Percentiles rank a stretch among this genome's conserved stretches.
Conservation (phyloP, 2,797 vertebrate genomes). For the Avahi laniger region DNA sequence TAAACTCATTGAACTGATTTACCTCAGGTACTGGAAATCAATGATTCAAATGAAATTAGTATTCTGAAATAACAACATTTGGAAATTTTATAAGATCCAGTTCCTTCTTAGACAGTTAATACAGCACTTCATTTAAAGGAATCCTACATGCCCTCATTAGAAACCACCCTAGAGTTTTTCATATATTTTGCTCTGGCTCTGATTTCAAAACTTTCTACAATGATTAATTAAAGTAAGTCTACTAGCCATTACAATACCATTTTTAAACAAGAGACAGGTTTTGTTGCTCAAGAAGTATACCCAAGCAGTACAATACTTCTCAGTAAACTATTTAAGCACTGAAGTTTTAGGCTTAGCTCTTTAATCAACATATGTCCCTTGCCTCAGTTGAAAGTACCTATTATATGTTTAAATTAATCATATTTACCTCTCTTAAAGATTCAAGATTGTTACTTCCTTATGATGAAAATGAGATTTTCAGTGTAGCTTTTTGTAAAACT, state of each 20-base stretch:
- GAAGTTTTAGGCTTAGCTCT: background rate
- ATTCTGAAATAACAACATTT: background rate
- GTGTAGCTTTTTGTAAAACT: background rate
- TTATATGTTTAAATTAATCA: background rate
- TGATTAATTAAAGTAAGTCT: background rate
- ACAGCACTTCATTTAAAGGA: background rate
- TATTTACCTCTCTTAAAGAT: background rate
- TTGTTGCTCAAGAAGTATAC: background rate
- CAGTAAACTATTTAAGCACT: background rate
- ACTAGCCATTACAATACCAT: background rate
- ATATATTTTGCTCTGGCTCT: background rate
- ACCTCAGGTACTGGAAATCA: conserved; percentile 33
- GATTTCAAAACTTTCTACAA: background rate
- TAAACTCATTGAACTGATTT: conserved; percentile 47
- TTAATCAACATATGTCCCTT: background rate
- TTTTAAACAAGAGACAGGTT: background rate
- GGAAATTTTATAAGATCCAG: background rate
- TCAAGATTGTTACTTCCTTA: background rate
- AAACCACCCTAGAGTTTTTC: background rate
- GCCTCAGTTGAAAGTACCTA: background rate
- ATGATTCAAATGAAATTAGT: conserved; percentile 34
- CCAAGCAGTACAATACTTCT: background rate
- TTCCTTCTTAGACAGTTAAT: background rate
- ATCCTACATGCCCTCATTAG: conserved; percentile 11
- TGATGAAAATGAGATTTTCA: background rate